Base-by-base conservation (phyloP, 2,797 vertebrate species). In the Chelidonichthys spinosus region DNA sequence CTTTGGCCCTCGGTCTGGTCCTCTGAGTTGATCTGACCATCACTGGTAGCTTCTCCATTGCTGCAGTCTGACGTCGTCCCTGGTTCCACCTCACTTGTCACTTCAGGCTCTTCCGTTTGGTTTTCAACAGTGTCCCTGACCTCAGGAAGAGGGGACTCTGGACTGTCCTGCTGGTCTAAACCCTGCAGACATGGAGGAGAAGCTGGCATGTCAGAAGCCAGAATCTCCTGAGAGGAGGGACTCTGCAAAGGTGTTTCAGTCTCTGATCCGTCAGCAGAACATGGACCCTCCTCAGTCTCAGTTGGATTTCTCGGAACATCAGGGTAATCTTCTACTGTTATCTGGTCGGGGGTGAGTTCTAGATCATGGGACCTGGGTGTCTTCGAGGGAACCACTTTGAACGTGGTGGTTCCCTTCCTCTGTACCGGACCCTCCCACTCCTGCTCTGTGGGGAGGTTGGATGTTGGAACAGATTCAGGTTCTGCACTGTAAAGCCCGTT, bases 51-150 rank as follows among this genome's bases (percentile, higher is more conserved):
- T 61, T 85, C 93, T 82, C 92, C 93, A 73, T 95, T 93, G 92
- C 89, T 94, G 94, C 60, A 94, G 93, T 43, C 69, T 2, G 70
- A 39, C 0, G 7, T 2, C 25, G 9, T 3, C 13, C 47, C 83
- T 92, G 94, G 88, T 92, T 94, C 69, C 74, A 93, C 94, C 76
- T 96, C 96, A n/a, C 77, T 69, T 60, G 93, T 90, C 59, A 91
- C 92, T 76, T 94, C 93, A 63, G 93, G 85, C 43, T 92, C 87
- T 71, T 89, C 93, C 37, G 83, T 61, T 43, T 86, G 86, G 10
- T 85, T 78, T 76, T 89, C 67, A 42, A 35, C 70, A 50, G 64
- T 82, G 78, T 89, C 84, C 6, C 82, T 85, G 65, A 78, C 90
- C 33, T 80, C 74, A 4, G 76, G 11, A 1, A 9, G 36, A 62